Evolutionary conservation across 2,888 invertebrate genomes (phyloP).

Genomic region (Rhingia campestris): DNA sequence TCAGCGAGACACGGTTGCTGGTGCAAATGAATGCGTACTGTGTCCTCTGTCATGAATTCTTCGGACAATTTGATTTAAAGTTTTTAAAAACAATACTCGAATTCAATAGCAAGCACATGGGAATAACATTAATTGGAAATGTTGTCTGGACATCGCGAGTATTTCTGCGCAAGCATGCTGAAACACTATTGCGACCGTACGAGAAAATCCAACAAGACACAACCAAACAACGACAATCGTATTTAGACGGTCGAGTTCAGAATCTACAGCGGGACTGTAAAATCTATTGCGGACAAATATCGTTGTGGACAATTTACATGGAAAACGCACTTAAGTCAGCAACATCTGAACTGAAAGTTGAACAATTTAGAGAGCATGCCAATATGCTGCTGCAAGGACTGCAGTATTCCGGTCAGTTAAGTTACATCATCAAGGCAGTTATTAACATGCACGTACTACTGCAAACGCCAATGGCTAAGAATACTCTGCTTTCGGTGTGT

Average conservation of each 20-base stretch:
- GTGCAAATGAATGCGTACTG: slow-evolving; percentile 87
- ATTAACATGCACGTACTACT: slow-evolving; percentile 88
- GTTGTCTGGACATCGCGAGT: slow-evolving; percentile 93
- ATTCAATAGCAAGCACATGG: slow-evolving; percentile 90
- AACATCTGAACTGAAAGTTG: slow-evolving; percentile 83
- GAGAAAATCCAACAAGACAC: slow-evolving; percentile 81
- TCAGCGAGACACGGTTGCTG: slow-evolving; percentile 86
- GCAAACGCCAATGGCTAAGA: slow-evolving; percentile 90
- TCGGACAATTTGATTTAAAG: slow-evolving; percentile 91
- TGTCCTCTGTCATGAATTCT: slow-evolving; percentile 88
- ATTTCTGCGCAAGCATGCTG: slow-evolving; percentile 88
- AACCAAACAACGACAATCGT: slow-evolving; percentile 84
- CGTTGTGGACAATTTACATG: slow-evolving; percentile 86
- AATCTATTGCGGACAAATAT: slow-evolving; percentile 82
- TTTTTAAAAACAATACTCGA: slow-evolving; percentile 89
- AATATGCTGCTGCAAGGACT: slow-evolving; percentile 84
- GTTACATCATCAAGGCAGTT: slow-evolving; percentile 85
- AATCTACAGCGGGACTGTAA: slow-evolving; percentile 87
- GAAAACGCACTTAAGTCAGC: slow-evolving; percentile 84
- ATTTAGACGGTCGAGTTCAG: slow-evolving; percentile 85
- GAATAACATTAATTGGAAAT: slow-evolving; percentile 90
- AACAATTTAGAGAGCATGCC: slow-evolving; percentile 84
- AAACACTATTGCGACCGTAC: slow-evolving; percentile 84
- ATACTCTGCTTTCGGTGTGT: slow-evolving; percentile 89
- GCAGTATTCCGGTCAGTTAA: slow-evolving; percentile 87